Percentiles rank a stretch among this genome's conserved stretches.
Conservation (phyloP, 2,797 vertebrate genomes). For the Chelon auratus region DNA sequence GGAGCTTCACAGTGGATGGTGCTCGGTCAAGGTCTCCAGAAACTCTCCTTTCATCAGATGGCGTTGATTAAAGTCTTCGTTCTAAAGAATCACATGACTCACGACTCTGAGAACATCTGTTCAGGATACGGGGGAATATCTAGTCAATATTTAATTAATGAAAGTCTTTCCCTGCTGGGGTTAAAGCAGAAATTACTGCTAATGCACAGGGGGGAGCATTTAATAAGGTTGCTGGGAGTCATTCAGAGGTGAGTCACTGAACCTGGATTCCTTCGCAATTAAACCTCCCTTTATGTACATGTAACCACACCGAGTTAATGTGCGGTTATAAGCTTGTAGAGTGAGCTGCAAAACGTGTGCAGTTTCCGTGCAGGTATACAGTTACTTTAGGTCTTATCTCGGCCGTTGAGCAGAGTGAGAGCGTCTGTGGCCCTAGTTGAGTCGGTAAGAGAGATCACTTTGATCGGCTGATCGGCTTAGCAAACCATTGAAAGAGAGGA, state of each 20-base stretch:
- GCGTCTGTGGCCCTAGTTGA: too few species aligned
- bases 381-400: not conserved
- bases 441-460: too few species aligned
- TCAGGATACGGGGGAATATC: conserved; percentile 46
- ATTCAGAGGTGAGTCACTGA: conserved; percentile 40
- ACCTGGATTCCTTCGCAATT: conserved; percentile 11
- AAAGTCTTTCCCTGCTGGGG: conserved; percentile 29
- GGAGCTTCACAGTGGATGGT: conserved; percentile 21
- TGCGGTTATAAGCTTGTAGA: not conserved
- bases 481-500: too few species aligned
- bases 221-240: conserved; percentile 59
- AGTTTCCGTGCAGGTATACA: not conserved
- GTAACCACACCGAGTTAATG: not conserved
- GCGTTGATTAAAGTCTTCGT: conserved; percentile 49
- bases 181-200: conserved; percentile 50
- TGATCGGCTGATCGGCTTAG: too few species aligned
- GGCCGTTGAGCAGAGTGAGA: too few species aligned
- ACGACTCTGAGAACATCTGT: conserved; percentile 71
- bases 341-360: not conserved
- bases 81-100: conserved; percentile 51
- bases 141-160: conserved; percentile 62
- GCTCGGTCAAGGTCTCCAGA: conserved; percentile 23
- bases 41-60: conserved; percentile 44
- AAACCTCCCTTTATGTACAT: conserved; percentile 3
- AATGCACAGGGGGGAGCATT: conserved; percentile 44